Evolutionary conservation across 2,888 invertebrate species (phyloP).

Genomic region (Hecatera dysodea): DNA sequence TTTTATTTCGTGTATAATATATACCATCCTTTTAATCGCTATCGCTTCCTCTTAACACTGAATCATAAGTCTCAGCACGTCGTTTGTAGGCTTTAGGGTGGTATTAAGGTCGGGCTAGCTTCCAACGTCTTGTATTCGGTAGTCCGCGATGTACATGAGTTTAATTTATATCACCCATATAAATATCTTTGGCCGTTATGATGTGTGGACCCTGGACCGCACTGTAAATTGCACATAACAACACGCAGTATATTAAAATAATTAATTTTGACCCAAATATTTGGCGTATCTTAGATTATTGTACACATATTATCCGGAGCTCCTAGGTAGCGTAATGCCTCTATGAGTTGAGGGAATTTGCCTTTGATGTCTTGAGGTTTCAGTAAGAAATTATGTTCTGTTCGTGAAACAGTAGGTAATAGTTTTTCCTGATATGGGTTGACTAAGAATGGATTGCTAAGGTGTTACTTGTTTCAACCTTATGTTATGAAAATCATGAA

Average conservation of each 20-base stretch:
- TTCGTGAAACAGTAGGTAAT: not conserved
- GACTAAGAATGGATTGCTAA: not conserved
- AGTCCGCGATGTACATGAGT: slow-evolving; percentile 73
- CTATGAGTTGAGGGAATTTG: slow-evolving; percentile 50
- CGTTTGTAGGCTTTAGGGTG: slow-evolving; percentile 70
- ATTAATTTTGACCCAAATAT: slow-evolving; percentile 74
- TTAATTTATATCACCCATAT: slow-evolving; percentile 84
- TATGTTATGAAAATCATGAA: not conserved
- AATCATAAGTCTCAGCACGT: slow-evolving; percentile 44
- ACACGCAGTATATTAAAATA: slow-evolving; percentile 74
- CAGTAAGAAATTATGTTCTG: slow-evolving; percentile 11
- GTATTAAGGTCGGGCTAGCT: slow-evolving; percentile 84
- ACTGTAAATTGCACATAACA: slow-evolving; percentile 77
- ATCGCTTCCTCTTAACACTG: slow-evolving; percentile 41
- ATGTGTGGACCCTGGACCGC: slow-evolving; percentile 70
- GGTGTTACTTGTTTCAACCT: not conserved
- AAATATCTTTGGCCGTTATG: slow-evolving; percentile 81
- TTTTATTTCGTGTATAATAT: too few relatives aligned
- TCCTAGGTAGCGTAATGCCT: slow-evolving; percentile 29
- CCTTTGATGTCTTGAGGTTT: slow-evolving; percentile 30
- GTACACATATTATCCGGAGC: slow-evolving; percentile 58
- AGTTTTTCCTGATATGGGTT: not conserved
- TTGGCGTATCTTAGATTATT: slow-evolving; percentile 68
- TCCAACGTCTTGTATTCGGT: slow-evolving; percentile 86
- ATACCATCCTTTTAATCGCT: slow-evolving; percentile 7